Evolutionary conservation across 2,888 invertebrate genomes (phyloP).

Genomic region (Erebia palarica): DNA sequence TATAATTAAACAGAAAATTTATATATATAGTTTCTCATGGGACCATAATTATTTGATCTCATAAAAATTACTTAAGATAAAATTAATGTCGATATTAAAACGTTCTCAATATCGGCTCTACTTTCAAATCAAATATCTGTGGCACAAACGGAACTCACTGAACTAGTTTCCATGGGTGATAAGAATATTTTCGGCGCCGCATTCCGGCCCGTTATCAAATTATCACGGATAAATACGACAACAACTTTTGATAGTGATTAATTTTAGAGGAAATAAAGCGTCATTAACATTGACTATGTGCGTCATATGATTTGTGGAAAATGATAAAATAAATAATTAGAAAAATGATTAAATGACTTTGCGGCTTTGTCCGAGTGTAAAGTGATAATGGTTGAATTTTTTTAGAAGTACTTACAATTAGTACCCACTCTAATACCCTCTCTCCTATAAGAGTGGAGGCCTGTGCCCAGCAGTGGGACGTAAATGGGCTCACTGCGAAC

Average conservation of each 20-base stretch:
- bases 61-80: no score
- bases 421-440: no score
- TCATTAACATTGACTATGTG: not conserved
- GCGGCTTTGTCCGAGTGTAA: not conserved
- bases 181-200: constrained; percentile 67
- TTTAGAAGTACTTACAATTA: not conserved
- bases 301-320: not conserved
- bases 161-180: constrained; percentile 65
- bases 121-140: not conserved
- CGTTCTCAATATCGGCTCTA: not conserved
- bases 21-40: not conserved
- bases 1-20: not conserved
- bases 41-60: constrained; percentile 5
- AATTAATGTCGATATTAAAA: constrained; percentile 1
- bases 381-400: not conserved
- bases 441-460: no score
- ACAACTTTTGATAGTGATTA: constrained; percentile 19
- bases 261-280: constrained; percentile 12
- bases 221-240: constrained; percentile 20
- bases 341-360: not conserved
- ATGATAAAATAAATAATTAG: not conserved
- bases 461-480: no score
- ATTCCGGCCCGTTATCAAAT: constrained; percentile 16
- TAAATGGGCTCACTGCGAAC: no score
- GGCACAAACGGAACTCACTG: constrained; percentile 48